Evolutionary conservation across 2,113 vertebrate species (phyloP).

Genomic region (Conger conger): DNA sequence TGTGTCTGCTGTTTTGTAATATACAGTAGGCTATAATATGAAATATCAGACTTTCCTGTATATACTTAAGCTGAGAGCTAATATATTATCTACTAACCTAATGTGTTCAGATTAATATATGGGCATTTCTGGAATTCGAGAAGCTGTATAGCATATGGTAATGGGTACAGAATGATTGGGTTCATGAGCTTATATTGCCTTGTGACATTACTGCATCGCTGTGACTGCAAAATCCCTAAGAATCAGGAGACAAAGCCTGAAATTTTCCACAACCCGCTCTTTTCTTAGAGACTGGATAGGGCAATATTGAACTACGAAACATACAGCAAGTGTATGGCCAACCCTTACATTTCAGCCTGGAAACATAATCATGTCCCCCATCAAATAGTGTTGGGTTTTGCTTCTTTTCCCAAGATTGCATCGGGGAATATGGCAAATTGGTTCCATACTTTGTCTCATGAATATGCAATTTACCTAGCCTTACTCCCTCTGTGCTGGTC

Average conservation of each 20-base stretch:
- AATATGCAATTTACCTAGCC: constrained; percentile 55
- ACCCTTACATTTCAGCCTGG: background rate
- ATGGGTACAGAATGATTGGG: constrained; percentile 1
- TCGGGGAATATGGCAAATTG: background rate
- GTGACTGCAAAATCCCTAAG: constrained; percentile 28
- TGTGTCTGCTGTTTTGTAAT: background rate
- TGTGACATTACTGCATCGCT: constrained; percentile 19
- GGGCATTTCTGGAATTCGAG: background rate
- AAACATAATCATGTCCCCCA: background rate
- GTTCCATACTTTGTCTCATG: constrained; percentile 14
- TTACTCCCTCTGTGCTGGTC: constrained; percentile 39
- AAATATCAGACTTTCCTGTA: background rate
- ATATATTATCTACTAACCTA: constrained; percentile 11
- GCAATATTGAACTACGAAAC: background rate
- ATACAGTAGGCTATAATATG: background rate
- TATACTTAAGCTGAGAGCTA: background rate
- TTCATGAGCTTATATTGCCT: constrained; percentile 20
- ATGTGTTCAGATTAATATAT: constrained; percentile 4
- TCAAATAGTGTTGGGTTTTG: background rate
- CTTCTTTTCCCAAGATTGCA: background rate
- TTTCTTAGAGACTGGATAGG: background rate
- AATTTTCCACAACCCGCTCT: background rate
- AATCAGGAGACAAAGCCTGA: background rate
- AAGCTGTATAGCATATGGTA: background rate
- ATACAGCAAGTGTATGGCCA: background rate